Evolutionary conservation across 2,888 invertebrate species (phyloP).

Genomic region (Rhogogaster chlorosoma): DNA sequence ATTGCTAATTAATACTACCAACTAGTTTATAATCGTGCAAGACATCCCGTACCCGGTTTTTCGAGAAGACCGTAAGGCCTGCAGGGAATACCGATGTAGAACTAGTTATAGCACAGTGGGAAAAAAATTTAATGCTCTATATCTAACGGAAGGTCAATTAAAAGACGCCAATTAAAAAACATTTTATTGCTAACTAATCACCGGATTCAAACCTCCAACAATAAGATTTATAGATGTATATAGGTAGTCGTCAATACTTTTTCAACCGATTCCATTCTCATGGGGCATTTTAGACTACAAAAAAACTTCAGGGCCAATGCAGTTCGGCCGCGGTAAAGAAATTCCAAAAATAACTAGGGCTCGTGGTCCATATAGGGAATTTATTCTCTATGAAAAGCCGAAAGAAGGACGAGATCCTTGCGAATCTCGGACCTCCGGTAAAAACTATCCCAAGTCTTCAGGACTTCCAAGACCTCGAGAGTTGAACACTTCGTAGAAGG

Average conservation of each 20-base stretch:
- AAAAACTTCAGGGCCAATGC: not conserved
- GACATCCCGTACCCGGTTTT: slow-evolving; percentile 35
- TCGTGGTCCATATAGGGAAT: slow-evolving; percentile 4
- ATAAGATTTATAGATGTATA: slow-evolving; percentile 5
- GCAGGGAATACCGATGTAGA: not conserved
- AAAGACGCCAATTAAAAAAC: slow-evolving; percentile 16
- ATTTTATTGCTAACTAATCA: slow-evolving; percentile 16
- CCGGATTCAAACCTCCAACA: slow-evolving; percentile 3
- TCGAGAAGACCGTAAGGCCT: slow-evolving; percentile 13
- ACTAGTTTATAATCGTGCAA: slow-evolving; percentile 35
- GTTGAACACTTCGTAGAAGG: slow-evolving; percentile 41
- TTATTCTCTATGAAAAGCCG: slow-evolving; percentile 36
- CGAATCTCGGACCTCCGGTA: not conserved
- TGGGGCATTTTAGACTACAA: not conserved
- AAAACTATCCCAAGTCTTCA: slow-evolving; percentile 36
- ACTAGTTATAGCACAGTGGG: not conserved
- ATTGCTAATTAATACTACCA: slow-evolving; percentile 44
- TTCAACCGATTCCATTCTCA: not conserved
- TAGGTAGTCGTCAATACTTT: not conserved
- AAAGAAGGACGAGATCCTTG: slow-evolving; percentile 39
- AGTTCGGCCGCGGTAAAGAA: not conserved
- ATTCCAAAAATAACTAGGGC: slow-evolving; percentile 15
- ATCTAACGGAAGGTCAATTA: slow-evolving; percentile 35
- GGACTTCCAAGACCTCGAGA: slow-evolving; percentile 37
- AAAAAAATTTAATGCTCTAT: slow-evolving; percentile 17